Conservation (phyloP, 2,113 vertebrate species). For the Plestiodon gilberti region DNA sequence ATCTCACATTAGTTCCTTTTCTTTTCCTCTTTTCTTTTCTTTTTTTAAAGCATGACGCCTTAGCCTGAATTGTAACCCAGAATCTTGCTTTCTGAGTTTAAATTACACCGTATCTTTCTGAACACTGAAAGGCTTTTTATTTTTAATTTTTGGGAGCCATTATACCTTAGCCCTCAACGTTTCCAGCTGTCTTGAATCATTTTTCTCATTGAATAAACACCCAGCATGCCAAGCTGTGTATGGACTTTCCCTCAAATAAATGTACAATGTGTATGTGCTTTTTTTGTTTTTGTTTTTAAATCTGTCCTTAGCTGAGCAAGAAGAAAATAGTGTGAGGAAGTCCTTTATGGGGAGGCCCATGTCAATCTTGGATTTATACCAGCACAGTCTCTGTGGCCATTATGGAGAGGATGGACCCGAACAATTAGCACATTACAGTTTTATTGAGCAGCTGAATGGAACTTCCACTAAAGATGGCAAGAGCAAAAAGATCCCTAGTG, state of each 20-base stretch:
- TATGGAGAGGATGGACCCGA: conserved; percentile 65
- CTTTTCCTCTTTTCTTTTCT: background rate
- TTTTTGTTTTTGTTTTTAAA: conserved; percentile 3
- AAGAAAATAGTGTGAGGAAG: conserved; percentile 65
- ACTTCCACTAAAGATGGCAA: conserved; percentile 66
- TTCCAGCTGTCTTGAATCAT: conserved; percentile 1
- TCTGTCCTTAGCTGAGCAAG: conserved; percentile 60
- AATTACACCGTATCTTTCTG: background rate
- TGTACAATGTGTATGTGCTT: background rate
- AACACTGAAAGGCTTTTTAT: background rate
- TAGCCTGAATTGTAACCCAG: background rate
- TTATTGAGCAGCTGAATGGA: conserved; percentile 70
- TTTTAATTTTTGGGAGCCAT: background rate
- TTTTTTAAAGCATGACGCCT: background rate
- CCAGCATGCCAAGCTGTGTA: background rate
- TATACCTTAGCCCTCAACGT: conserved; percentile 10
- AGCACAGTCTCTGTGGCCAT: conserved; percentile 65
- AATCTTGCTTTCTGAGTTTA: conserved; percentile 13
- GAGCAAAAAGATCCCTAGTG: conserved; percentile 58
- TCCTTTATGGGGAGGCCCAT: conserved; percentile 58
- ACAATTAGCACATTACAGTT: conserved; percentile 68
- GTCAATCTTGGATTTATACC: conserved; percentile 74
- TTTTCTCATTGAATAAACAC: background rate
- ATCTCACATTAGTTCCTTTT: background rate
- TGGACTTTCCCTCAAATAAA: conserved; percentile 23